Evolutionary conservation across 2,797 vertebrate genomes (phyloP).

Genomic region (Atherinosoma microstoma): DNA sequence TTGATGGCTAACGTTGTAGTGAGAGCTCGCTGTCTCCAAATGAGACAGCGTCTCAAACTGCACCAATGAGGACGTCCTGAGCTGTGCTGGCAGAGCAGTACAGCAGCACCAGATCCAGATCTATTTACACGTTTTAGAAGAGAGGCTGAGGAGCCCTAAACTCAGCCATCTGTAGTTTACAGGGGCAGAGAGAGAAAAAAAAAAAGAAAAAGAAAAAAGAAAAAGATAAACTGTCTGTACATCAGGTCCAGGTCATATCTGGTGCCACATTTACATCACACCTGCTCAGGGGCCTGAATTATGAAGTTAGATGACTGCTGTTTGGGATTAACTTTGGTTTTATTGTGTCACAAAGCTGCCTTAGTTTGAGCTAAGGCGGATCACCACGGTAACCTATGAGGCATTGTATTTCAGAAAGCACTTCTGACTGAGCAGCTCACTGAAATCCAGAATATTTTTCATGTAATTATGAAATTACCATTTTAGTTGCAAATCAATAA

Average conservation of each 20-base stretch:
- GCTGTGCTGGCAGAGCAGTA: slow-evolving; percentile 24
- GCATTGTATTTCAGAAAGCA: neutral
- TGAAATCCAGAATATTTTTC: neutral
- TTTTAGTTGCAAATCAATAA: too few relatives aligned
- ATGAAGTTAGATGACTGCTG: neutral
- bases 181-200: neutral
- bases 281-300: slow-evolving; percentile 28
- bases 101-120: slow-evolving; percentile 60
- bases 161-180: slow-evolving; percentile 1
- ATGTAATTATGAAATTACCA: neutral
- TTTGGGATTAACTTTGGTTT: slow-evolving; percentile 2
- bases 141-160: slow-evolving; percentile 11
- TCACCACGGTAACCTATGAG: slow-evolving; percentile 1
- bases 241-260: slow-evolving; percentile 17
- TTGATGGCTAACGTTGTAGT: slow-evolving; percentile 16
- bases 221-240: neutral
- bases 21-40: neutral
- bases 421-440: neutral
- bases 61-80: slow-evolving; percentile 36
- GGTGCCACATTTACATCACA: slow-evolving; percentile 4
- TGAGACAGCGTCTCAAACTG: slow-evolving; percentile 9
- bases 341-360: slow-evolving; percentile 13
- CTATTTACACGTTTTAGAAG: slow-evolving; percentile 32
- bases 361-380: neutral
- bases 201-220: neutral